Evolutionary conservation across 2,888 invertebrate species (phyloP).

Genomic region (Capitulum mitella): DNA sequence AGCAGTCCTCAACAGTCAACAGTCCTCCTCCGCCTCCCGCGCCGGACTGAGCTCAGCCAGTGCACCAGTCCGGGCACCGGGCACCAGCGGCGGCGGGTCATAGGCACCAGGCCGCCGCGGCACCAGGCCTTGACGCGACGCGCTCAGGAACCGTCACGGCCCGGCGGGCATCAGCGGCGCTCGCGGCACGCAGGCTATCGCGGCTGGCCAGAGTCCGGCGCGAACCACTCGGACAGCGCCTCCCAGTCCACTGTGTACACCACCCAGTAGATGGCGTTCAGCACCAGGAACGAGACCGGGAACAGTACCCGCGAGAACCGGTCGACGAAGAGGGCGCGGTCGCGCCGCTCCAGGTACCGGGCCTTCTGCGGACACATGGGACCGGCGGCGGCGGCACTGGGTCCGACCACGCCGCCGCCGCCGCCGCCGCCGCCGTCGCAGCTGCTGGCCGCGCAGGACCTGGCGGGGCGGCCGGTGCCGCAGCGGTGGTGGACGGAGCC

Average conservation of each 20-base stretch:
- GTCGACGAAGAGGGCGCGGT: constrained; percentile 36
- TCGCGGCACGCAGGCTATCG: too few species aligned
- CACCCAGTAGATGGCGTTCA: constrained; percentile 41
- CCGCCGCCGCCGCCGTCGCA: neutral
- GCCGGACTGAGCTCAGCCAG: too few species aligned
- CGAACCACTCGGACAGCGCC: neutral
- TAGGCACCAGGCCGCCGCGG: too few species aligned
- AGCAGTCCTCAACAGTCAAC: too few species aligned
- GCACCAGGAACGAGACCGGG: constrained; percentile 39
- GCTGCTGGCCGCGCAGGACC: neutral
- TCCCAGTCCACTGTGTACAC: constrained; percentile 28
- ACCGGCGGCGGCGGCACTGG: neutral
- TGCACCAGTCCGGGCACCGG: too few species aligned
- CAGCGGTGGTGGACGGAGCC: neutral
- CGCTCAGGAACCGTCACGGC: too few species aligned
- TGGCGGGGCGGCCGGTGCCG: neutral
- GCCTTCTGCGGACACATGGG: too few species aligned
- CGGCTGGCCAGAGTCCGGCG: too few species aligned
- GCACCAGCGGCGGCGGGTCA: too few species aligned
- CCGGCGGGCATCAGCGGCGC: too few species aligned
- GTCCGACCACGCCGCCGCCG: neutral
- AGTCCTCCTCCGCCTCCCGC: too few species aligned
- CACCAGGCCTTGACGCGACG: too few species aligned
- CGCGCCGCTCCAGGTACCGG: constrained; percentile 29
- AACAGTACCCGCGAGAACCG: constrained; percentile 40